Percentiles rank a stretch among this genome's conserved stretches.
Evolutionary conservation across 2,113 vertebrate species (phyloP).

Genomic region (Amblyopsis rosae): DNA sequence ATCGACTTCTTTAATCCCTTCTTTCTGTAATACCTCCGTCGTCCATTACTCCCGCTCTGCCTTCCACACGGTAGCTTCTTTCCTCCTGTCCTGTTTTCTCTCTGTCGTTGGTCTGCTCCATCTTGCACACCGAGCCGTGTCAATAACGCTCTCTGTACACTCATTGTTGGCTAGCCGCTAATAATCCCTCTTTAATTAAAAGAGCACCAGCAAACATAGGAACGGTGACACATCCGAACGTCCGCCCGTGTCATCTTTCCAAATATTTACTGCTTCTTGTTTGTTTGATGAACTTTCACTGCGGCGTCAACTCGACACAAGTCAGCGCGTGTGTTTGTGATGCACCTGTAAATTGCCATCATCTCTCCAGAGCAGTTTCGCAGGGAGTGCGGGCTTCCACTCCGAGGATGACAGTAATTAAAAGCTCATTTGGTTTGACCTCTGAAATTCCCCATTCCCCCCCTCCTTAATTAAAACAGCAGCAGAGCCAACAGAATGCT

Average conservation of each 20-base stretch:
- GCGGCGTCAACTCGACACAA: conserved; percentile 17
- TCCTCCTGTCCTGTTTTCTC: background rate
- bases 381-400: conserved; percentile 40
- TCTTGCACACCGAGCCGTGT: background rate
- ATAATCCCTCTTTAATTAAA: conserved; percentile 44
- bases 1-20: background rate
- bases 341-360: conserved; percentile 32
- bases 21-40: background rate
- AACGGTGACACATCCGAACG: conserved; percentile 10
- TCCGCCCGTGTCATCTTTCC: conserved; percentile 33
- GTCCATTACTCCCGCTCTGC: background rate
- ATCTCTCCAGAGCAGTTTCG: conserved; percentile 43
- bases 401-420: conserved; percentile 66
- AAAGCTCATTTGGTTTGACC: conserved; percentile 64
- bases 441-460: conserved; percentile 55
- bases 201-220: background rate
- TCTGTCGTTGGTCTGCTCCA: background rate
- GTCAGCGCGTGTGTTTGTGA: conserved; percentile 40
- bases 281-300: conserved; percentile 22
- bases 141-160: background rate
- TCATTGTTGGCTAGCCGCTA: conserved; percentile 18
- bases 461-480: conserved; percentile 65
- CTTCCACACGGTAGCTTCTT: background rate
- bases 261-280: conserved; percentile 53
- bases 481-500: conserved; percentile 48